Conservation (phyloP, 2,797 vertebrate genomes). For the Semotilus atromaculatus region DNA sequence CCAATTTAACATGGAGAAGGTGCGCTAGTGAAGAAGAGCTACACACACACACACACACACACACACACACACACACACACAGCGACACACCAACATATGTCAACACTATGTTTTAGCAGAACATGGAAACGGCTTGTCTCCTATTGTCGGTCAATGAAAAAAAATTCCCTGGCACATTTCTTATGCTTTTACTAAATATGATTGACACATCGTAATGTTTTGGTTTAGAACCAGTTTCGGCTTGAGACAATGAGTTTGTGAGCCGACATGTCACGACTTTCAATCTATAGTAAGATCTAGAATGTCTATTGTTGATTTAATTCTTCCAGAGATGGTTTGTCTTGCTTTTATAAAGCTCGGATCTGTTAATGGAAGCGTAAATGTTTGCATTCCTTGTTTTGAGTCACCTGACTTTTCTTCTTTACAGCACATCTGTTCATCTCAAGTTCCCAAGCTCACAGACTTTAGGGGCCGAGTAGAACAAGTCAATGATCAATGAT, state of each 20-base stretch:
- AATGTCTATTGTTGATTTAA: not conserved
- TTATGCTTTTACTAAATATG: constrained; percentile 11
- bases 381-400: constrained; percentile 19
- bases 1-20: constrained; percentile 63
- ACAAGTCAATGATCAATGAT: constrained; percentile 36
- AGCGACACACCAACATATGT: constrained; percentile 23
- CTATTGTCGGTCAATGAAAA: not conserved
- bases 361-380: constrained; percentile 34
- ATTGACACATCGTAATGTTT: constrained; percentile 31
- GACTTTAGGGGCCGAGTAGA: constrained; percentile 17
- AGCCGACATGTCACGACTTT: constrained; percentile 15
- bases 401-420: constrained; percentile 10
- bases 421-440: constrained; percentile 33
- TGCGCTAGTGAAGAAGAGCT: constrained; percentile 47
- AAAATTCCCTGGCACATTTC: constrained; percentile 32
- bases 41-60: constrained; percentile 32
- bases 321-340: constrained; percentile 6
- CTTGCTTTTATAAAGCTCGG: constrained; percentile 1
- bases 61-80: constrained; percentile 1
- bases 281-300: constrained; percentile 9
- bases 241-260: constrained; percentile 14
- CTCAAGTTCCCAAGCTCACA: constrained; percentile 19
- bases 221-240: constrained; percentile 38
- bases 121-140: constrained; percentile 12
- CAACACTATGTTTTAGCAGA: not conserved